A percentile compares a stretch with the other conserved stretches of the same genome.
Evolutionary conservation across 2,113 vertebrate species (phyloP).

Genomic region (Tetrax tetrax): DNA sequence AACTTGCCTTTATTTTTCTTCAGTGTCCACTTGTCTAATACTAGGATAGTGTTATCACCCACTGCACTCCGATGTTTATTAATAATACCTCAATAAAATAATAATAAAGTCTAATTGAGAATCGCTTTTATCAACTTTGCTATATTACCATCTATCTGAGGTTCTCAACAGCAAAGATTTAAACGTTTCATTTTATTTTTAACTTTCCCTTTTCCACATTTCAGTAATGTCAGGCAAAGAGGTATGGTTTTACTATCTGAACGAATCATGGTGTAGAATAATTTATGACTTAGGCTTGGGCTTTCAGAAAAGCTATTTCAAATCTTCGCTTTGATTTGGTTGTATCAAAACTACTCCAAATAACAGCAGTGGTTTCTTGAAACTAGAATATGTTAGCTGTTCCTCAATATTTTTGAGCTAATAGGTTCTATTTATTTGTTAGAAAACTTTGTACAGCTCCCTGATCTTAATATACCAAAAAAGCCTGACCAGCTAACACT

Average conservation of each 20-base stretch:
- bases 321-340: constrained; percentile 79
- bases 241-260: constrained; percentile 80
- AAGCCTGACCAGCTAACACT: not conserved
- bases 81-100: constrained; percentile 72
- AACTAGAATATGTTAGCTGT: constrained; percentile 62
- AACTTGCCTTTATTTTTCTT: constrained; percentile 31
- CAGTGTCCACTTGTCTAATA: constrained; percentile 25
- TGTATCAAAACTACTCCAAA: constrained; percentile 79
- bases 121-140: constrained; percentile 73
- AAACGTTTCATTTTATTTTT: constrained; percentile 82
- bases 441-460: constrained; percentile 58
- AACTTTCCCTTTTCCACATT: constrained; percentile 79
- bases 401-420: constrained; percentile 50
- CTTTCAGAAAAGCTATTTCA: constrained; percentile 83
- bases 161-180: constrained; percentile 76
- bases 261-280: constrained; percentile 79
- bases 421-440: constrained; percentile 40
- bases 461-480: not conserved
- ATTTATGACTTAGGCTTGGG: constrained; percentile 79
- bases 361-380: constrained; percentile 74
- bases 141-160: constrained; percentile 72
- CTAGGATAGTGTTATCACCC: constrained; percentile 15
- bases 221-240: constrained; percentile 78
- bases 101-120: constrained; percentile 73
- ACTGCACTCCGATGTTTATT: constrained; percentile 60